Evolutionary conservation across 2,888 invertebrate genomes (phyloP).

Genomic region (Chirona hameri): DNA sequence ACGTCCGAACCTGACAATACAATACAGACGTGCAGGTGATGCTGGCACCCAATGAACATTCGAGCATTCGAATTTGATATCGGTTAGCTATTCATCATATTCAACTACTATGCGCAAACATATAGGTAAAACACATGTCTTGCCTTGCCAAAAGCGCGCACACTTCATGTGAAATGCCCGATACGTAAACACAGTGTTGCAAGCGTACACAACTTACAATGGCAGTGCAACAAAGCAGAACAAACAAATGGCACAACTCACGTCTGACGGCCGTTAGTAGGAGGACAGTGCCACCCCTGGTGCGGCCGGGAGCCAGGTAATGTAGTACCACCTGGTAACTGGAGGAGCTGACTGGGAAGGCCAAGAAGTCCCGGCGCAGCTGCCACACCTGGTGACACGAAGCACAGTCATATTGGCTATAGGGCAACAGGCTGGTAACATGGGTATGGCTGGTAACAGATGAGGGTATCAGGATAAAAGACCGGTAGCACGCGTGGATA

Average conservation of each 20-base stretch:
- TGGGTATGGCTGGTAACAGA: too few relatives aligned
- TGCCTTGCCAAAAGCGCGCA: too few relatives aligned
- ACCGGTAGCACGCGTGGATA: too few relatives aligned
- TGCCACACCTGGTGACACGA: conserved; percentile 57
- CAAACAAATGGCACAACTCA: conserved; percentile 39
- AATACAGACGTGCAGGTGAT: background rate
- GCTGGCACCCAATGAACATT: background rate
- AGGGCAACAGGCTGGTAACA: too few relatives aligned
- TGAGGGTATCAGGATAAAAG: too few relatives aligned
- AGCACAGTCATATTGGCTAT: background rate
- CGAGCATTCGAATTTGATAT: too few relatives aligned
- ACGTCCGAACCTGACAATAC: conserved; percentile 32
- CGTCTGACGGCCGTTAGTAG: conserved; percentile 66
- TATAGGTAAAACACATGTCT: too few relatives aligned
- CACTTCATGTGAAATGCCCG: too few relatives aligned
- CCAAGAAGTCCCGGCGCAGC: conserved; percentile 74
- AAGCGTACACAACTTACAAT: background rate
- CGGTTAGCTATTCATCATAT: too few relatives aligned
- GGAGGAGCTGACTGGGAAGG: conserved; percentile 84
- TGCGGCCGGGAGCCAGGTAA: conserved; percentile 71
- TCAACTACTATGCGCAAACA: too few relatives aligned
- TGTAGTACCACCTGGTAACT: conserved; percentile 74
- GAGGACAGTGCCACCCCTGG: conserved; percentile 75
- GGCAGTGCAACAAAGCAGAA: background rate
- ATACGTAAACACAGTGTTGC: too few relatives aligned